These are phyloP conservation scores for Melanostoma scalare DNA, from an alignment of 2,888 invertebrate species.

Conservation along the genomic window DNA sequence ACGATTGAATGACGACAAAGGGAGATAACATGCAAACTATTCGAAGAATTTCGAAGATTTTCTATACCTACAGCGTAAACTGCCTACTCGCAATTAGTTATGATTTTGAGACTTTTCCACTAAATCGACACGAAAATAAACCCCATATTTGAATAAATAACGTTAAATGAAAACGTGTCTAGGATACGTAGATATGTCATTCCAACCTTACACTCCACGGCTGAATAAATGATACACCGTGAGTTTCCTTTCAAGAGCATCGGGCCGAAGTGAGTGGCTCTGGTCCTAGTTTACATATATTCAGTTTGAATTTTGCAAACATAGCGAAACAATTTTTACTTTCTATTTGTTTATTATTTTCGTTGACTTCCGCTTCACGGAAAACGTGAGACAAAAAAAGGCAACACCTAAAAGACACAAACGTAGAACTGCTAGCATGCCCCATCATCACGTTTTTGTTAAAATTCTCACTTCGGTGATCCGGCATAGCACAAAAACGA, in stretches of 20 bases:
- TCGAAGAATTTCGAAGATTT: too few relatives aligned
- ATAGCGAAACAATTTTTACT: constrained; percentile 4
- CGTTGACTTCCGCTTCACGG: constrained; percentile 37
- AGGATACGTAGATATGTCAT: constrained; percentile 15
- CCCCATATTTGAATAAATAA: constrained; percentile 15
- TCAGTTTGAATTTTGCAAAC: constrained; percentile 38
- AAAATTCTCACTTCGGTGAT: constrained; percentile 67
- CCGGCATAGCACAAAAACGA: constrained; percentile 45
- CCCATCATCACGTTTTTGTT: constrained; percentile 66
- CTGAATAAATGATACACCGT: constrained; percentile 48
- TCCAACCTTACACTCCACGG: neutral
- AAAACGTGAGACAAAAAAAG: neutral
- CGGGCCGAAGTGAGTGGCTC: neutral
- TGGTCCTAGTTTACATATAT: neutral
- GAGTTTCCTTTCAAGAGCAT: neutral
- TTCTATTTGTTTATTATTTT: constrained; percentile 58
- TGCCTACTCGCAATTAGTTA: neutral
- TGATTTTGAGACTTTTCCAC: neutral
- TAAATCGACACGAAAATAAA: neutral
- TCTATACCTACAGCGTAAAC: too few relatives aligned
- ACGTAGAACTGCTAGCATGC: neutral
- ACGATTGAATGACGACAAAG: too few relatives aligned
- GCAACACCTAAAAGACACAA: constrained; percentile 17
- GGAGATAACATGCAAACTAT: too few relatives aligned
- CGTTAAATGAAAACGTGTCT: constrained; percentile 35